Base-by-base conservation (phyloP, 2,888 invertebrate species). In the Synanthedon formicaeformis region DNA sequence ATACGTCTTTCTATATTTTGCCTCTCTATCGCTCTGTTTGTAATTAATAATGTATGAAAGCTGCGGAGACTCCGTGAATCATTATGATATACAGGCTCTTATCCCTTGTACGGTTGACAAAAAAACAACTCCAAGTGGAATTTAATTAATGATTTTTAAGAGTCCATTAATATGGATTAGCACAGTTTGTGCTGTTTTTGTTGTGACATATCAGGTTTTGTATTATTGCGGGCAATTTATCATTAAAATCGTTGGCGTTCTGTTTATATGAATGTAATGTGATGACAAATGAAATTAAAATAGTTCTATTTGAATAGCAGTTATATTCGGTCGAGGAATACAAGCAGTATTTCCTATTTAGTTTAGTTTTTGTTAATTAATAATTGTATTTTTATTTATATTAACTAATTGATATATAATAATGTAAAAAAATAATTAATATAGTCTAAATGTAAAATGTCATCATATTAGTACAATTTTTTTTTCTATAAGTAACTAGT, bases 1-100 rank as follows among this genome's bases (percentile, higher is more conserved):
- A 60, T 62, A 65, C 40, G 54, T 40, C 27, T 51, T 13, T 5
- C 57, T 53, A n/a, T 56, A 52, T 50, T 52, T 41, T 40, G 63
- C 57, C 55, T 74, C 78, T 62, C 68, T 59, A 59, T 78, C 69
- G 51, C 66, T 54, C 69, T 55, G 40, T 65, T 68, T 62, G 75
- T 78, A 79, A 81, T 81, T 81, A 81, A 81, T 81, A 80, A 81
- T 80, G 78, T 76, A 81, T 80, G 78, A 79, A 78, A 73, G 71
- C 75, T 69, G 67, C 64, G 70, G 71, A 73, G 73, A 69, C 65
- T 69, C 76, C 63, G 75, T 80, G 72, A 69, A 74, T 79, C 80
- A 81, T 81, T 73, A 71, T 76, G 81, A 73, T 71, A 66, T 72
- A 73, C 67, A 66, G 65, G 66, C 64, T 64, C 65, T 66, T 65